Evolutionary conservation across 2,888 invertebrate genomes (phyloP), one percentile per base, ranked within the genome.

Genomic region (Pseudococcus jackbeardsleyi): DNA sequence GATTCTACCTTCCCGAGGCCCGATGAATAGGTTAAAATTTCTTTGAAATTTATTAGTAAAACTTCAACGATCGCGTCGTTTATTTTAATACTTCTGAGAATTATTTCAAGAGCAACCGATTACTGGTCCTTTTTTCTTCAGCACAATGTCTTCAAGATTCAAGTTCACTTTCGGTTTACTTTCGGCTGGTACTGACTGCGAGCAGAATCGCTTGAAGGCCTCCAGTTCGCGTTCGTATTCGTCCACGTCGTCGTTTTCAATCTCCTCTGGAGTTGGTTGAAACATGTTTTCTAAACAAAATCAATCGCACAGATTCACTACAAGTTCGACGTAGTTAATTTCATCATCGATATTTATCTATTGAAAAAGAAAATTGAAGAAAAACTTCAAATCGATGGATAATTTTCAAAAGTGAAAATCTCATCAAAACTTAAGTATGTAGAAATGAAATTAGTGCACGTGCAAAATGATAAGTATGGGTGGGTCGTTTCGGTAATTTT

Each of bases 151-250:
- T 92, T 96, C 95, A 90, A 96, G 93, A 92, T 96, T 96, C 90
- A 96, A 93, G 91, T 95, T 95, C 90, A 95, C 95, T 92, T 95
- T 95, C 89, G 95, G 95, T 91, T 96, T 95, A 90, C 95, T 94
- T 89, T 95, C 94, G 0, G 95, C 94, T 86, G 96, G 95, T 89
- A 96, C 95, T 89, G 96, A 96, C 91, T 96, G 96, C 91, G 95
- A 95, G 90, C 96, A 96, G 92, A 96, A 96, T 26, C 96, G 94
- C 92, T 97, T 97, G 92, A 97, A 96, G 1, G 96, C 95, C 91
- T 97, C 97, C 90, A 96, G 93, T 91, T 97, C 97, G 2, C 95
- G 92, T 91, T 96, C 96, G 59, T 95, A 94, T 88, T 95, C 95
- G 91, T 96, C 96, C 91, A 96, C 93, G 68, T 95, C 94, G 22